Percentiles rank a stretch among this genome's conserved stretches.
phyloP scores from a whole-genome alignment of 2,888 invertebrate genomes.

The Parnassius mnemosyne region DNA sequence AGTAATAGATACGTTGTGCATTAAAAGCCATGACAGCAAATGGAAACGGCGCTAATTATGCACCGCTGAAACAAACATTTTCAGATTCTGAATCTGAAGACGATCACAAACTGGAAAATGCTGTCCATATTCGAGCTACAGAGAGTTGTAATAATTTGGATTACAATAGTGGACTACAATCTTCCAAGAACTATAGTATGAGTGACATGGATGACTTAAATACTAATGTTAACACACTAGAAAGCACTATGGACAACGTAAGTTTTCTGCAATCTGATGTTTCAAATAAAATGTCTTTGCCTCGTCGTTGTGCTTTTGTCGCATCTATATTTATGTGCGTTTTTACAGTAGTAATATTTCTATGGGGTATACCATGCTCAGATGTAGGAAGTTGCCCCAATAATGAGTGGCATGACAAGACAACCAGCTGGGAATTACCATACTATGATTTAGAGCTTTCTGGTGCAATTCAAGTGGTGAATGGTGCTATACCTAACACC shows the following conservation, averaged over 20 bases:
- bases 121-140: constrained; percentile 50
- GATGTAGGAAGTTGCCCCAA: constrained; percentile 84
- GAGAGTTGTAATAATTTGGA: constrained; percentile 70
- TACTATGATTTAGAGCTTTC: constrained; percentile 85
- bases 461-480: constrained; percentile 85
- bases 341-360: constrained; percentile 85
- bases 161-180: constrained; percentile 68
- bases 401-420: constrained; percentile 77
- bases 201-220: constrained; percentile 75
- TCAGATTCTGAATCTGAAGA: constrained; percentile 90
- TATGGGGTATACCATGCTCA: constrained; percentile 88
- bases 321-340: constrained; percentile 86
- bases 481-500: constrained; percentile 82
- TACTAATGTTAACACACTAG: constrained; percentile 68
- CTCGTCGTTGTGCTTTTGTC: constrained; percentile 85
- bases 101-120: constrained; percentile 75
- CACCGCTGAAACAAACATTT: constrained; percentile 88
- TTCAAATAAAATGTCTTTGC: constrained; percentile 82
- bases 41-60: constrained; percentile 81
- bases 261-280: constrained; percentile 72
- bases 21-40: constrained; percentile 63
- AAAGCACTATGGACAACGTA: constrained; percentile 74
- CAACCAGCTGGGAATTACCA: constrained; percentile 84
- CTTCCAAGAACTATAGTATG: constrained; percentile 68
- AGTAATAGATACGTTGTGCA: constrained; percentile 12